These are phyloP conservation scores for Drosophila equinoxialis DNA, from an alignment of 1,140 invertebrate genomes.

Conservation along the genomic window DNA sequence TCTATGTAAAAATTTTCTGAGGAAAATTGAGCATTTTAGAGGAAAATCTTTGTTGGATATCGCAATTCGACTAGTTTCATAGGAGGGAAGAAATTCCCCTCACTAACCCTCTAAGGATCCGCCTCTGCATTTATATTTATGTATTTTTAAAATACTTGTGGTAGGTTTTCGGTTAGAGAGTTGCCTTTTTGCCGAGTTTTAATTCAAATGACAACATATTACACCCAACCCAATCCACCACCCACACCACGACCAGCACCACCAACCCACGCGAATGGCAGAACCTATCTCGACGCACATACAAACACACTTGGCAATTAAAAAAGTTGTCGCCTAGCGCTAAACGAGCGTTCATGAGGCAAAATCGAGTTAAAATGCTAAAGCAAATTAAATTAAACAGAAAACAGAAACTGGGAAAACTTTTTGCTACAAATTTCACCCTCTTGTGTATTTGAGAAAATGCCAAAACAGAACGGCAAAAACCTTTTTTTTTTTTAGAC, in stretches of 20 bases:
- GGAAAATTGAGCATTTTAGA: too few species aligned
- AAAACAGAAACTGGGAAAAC: constrained; percentile 28
- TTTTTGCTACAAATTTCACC: constrained; percentile 19
- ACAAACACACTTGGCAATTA: constrained; percentile 58
- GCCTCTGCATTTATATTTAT: neutral
- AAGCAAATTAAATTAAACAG: constrained; percentile 68
- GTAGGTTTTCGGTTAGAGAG: neutral
- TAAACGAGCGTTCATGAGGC: constrained; percentile 48
- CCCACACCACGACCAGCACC: too few species aligned
- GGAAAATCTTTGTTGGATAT: too few species aligned
- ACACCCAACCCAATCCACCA: neutral
- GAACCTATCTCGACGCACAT: neutral
- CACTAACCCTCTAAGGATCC: neutral
- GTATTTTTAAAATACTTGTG: too few species aligned
- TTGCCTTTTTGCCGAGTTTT: neutral
- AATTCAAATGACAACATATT: constrained; percentile 3
- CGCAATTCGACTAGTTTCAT: too few species aligned
- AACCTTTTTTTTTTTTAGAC: too few species aligned
- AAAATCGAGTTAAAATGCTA: constrained; percentile 67
- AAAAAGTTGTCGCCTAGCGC: constrained; percentile 62
- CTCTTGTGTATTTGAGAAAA: too few species aligned
- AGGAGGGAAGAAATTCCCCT: too few species aligned
- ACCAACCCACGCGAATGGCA: neutral
- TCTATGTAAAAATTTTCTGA: too few species aligned
- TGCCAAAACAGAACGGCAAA: too few species aligned